Conservation (phyloP, 2,113 vertebrate species). For the Corythaeola cristata region DNA sequence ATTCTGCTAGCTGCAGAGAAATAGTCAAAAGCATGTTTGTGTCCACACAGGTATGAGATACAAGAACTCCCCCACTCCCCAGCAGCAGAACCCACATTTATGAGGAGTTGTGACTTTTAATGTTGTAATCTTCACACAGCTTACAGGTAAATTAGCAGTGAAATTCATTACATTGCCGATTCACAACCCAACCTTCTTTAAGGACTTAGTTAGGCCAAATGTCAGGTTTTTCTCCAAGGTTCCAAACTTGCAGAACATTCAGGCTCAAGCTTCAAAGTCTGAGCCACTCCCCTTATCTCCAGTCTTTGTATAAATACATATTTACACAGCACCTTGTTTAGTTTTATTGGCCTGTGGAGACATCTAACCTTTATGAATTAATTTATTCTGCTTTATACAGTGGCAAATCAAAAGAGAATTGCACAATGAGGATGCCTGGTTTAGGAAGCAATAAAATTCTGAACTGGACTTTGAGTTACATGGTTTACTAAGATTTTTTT, state of each 20-base stretch:
- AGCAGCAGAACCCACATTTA: background rate
- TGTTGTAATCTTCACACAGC: background rate
- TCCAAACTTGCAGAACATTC: background rate
- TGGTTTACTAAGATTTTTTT: background rate
- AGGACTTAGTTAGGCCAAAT: background rate
- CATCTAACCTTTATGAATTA: background rate
- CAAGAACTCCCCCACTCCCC: rapidly evolving
- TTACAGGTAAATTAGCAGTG: background rate
- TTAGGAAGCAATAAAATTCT: background rate
- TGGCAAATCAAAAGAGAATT: background rate
- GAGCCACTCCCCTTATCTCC: background rate
- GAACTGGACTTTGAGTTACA: background rate
- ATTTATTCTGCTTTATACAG: background rate
- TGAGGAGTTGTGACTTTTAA: rapidly evolving
- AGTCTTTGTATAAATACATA: background rate
- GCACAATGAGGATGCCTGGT: background rate
- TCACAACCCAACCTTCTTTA: background rate
- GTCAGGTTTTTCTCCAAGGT: background rate
- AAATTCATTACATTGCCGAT: background rate
- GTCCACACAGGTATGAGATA: background rate
- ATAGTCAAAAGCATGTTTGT: background rate
- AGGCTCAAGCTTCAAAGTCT: background rate
- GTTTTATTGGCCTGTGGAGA: conserved; percentile 3
- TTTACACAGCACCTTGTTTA: background rate
- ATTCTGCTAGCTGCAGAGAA: background rate